phyloP scores from a whole-genome alignment of 2,888 invertebrate species.

The Drosophila borealis region DNA sequence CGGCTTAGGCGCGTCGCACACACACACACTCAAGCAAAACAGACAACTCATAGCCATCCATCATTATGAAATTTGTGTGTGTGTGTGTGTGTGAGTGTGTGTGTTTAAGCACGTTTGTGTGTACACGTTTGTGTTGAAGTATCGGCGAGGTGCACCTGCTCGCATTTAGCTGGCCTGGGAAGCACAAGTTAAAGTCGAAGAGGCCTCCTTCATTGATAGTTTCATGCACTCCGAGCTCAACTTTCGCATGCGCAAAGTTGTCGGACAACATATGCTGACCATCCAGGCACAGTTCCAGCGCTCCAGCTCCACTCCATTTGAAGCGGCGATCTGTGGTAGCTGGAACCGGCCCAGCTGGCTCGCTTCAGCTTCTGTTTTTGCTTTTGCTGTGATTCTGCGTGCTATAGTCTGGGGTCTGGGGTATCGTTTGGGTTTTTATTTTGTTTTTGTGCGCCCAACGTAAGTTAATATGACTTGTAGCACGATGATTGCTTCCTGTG shows the following conservation, averaged over 20 bases:
- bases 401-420: slow-evolving; percentile 11
- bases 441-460: slow-evolving; percentile 61
- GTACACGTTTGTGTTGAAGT: slow-evolving; percentile 24
- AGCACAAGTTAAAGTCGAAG: slow-evolving; percentile 29
- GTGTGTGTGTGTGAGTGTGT: slow-evolving; percentile 24
- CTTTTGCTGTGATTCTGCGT: slow-evolving; percentile 72
- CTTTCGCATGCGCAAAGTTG: slow-evolving; percentile 77
- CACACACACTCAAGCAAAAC: slow-evolving; percentile 23
- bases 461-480: slow-evolving; percentile 81
- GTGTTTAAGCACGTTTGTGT: slow-evolving; percentile 11
- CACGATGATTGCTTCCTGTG: slow-evolving; percentile 82
- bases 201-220: slow-evolving; percentile 77
- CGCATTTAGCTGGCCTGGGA: slow-evolving; percentile 65
- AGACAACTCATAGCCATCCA: slow-evolving; percentile 64
- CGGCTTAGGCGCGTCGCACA: slow-evolving; percentile 75
- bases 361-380: slow-evolving; percentile 67
- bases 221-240: slow-evolving; percentile 59
- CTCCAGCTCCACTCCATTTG: slow-evolving; percentile 37
- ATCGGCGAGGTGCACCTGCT: slow-evolving; percentile 68
- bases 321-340: slow-evolving; percentile 31
- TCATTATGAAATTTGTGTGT: slow-evolving; percentile 66
- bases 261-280: slow-evolving; percentile 71
- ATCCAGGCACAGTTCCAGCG: slow-evolving; percentile 49
- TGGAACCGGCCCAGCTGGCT: slow-evolving; percentile 66
- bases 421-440: slow-evolving; percentile 33